Base-by-base conservation (phyloP, 1,140 invertebrate species). In the Parasteatoda tepidariorum region DNA sequence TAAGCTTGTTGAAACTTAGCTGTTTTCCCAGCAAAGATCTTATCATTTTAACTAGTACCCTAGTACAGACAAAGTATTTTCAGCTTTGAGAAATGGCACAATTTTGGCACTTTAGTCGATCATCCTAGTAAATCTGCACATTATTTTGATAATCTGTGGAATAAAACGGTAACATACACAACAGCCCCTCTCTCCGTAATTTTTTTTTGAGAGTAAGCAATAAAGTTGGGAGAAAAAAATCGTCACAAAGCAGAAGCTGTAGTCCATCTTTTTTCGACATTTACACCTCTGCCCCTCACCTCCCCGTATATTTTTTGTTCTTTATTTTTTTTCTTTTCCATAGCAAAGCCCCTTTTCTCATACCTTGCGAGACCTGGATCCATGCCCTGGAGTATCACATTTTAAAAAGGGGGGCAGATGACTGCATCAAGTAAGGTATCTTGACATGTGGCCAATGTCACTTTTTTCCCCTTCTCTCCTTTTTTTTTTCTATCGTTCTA, bases 391-490 rank as follows among this genome's bases (percentile, higher is more conserved):
- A 74, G 76, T 57, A 68, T 66, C 64, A 68, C 76, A 57, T 68
- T 79, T 68, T 57, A 57, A 74, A 68, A 74, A 76, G 68, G 28
- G 64, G 66, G 76, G 64, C 61, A 83, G 70, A 74, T 66, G 81
- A 83, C 57, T 74, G 68, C 57, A 64, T 78, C 61, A 18, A 70
- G 79, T 62, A 82, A 82, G 57, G 70, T 61, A 83, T 83, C 70
- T 83, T 83, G 81, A 83, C 81, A 74, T 34, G 68, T 74, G 30
- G 68, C 81, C 81, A 83, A 83, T 73, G 41, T 74, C 81, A 62
- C 66, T 71, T 59, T 71, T 82, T 67, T 82, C 33, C 28, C 18
- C 24, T 30, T 15, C 6, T 24, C 71, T 57, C 31, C 22, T 61
- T 6, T 71, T n/a, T 59, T 22, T 24, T 71, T 30, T 31, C 18